Evolutionary conservation across 2,113 vertebrate genomes (phyloP), one percentile per base, ranked within the genome.

Genomic region (Chaetops frenatus): DNA sequence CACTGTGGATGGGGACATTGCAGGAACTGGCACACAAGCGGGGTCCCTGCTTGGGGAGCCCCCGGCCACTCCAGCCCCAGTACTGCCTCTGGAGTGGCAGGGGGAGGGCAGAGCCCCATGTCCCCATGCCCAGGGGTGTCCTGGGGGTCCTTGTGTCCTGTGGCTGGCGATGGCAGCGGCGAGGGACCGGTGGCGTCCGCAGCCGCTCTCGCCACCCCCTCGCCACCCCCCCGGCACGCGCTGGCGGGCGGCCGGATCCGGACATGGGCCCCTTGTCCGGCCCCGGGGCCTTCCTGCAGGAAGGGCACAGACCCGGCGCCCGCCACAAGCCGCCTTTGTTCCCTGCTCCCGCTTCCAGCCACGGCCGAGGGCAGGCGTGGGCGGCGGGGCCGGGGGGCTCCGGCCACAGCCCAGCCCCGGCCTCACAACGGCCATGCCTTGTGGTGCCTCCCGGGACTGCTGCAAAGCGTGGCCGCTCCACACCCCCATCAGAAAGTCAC

Each of bases 291-390:
- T 83, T 90, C 91, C 86, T 83, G 93, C 90, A 70, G 93, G 86
- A 83, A 79, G 86, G 54, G 77, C 93, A 73, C 65, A 54, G 69
- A 76, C 38, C 60, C 61, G 11, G 60, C 27, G 2, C 54, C 50
- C 3, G 60, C 71, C 89, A 94, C 89, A 90, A 81, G 78, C 78
- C 19, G 47, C 82, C 77, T 92, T 92, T 82, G 94, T 92, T 95
- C 88, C 35, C 70, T 0, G 36, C 73, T 86, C 19, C 85, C 70
- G 1, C 10, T 64, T 42, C 44, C 44, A 6, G 74, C 53, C 70
- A 7, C 35, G 27, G 83, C 83, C 4, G 9, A 29, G 54, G 73
- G 35, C 69, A 1, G 9, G 73, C 42, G 69, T 81, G 94, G 91
- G 88, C 27, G 42, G 64, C 0, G 5, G 10, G 84, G 65, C 80